phyloP scores from a whole-genome alignment of 1,140 invertebrate genomes.

The Zaprionus tsacasi region DNA sequence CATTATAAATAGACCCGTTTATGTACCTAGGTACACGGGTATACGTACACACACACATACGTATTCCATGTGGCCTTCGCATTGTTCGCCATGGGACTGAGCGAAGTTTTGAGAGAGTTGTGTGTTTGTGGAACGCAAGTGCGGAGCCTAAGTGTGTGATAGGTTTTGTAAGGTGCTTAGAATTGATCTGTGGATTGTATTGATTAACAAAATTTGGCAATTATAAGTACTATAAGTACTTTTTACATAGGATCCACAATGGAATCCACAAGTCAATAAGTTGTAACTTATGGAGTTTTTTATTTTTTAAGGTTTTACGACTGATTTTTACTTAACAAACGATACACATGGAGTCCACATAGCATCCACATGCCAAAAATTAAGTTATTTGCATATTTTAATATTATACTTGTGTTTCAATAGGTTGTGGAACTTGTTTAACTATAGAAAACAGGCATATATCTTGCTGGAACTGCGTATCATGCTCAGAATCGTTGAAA shows the following conservation, averaged over 20 bases:
- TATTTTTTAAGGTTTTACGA: neutral
- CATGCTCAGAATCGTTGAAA: neutral
- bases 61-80: slow-evolving; percentile 20
- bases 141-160: neutral
- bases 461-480: neutral
- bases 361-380: neutral
- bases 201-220: neutral
- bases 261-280: neutral
- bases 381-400: neutral
- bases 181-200: neutral
- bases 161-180: neutral
- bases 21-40: neutral
- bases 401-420: too few species aligned
- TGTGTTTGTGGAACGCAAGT: neutral
- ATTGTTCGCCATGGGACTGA: slow-evolving; percentile 1
- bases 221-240: neutral
- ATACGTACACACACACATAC: neutral
- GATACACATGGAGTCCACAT: neutral
- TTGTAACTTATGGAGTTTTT: too few species aligned
- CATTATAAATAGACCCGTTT: slow-evolving; percentile 16
- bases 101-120: neutral
- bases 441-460: neutral
- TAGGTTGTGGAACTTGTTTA: too few species aligned
- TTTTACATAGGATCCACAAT: neutral
- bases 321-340: neutral